These are phyloP conservation scores for Canis aureus DNA, from an alignment of 2,113 vertebrate genomes.

Conservation along the genomic window DNA sequence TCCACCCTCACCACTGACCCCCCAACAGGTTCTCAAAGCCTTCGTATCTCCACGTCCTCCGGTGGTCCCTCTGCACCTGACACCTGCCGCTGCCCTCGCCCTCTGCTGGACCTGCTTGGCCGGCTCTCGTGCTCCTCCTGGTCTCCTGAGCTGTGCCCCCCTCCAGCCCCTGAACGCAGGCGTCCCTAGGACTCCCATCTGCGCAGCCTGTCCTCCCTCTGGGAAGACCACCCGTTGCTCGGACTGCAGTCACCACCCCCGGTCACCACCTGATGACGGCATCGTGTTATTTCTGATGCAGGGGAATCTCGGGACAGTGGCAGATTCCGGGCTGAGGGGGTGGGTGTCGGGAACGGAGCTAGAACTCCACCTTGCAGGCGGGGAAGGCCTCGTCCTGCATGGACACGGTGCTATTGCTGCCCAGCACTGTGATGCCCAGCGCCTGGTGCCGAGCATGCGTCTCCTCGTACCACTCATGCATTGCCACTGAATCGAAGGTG, in stretches of 20 bases:
- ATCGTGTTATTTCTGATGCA: too few species aligned
- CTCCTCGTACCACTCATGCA: too few species aligned
- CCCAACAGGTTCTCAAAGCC: not conserved
- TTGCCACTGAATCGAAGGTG: too few species aligned
- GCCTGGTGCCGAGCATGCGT: too few species aligned
- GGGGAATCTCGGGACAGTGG: too few species aligned
- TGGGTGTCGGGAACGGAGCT: not conserved
- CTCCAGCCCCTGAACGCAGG: not conserved
- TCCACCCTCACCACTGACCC: rapidly evolving
- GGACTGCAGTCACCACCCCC: not conserved
- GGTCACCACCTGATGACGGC: rapidly evolving
- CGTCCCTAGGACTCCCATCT: not conserved
- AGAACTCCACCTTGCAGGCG: constrained; percentile 98
- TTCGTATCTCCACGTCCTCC: rapidly evolving
- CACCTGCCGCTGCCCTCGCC: rapidly evolving
- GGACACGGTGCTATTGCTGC: constrained; percentile 95
- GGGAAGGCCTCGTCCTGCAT: constrained; percentile 98
- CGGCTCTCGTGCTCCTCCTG: not conserved
- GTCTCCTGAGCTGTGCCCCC: too few species aligned
- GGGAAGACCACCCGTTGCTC: rapidly evolving
- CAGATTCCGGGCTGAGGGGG: too few species aligned
- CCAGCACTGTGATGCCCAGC: not conserved
- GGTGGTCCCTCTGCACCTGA: not conserved
- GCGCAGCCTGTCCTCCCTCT: not conserved
- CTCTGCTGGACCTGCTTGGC: not conserved